Evolutionary conservation across 2,888 invertebrate species (phyloP).

Genomic region (Drosophila nr. fundita): DNA sequence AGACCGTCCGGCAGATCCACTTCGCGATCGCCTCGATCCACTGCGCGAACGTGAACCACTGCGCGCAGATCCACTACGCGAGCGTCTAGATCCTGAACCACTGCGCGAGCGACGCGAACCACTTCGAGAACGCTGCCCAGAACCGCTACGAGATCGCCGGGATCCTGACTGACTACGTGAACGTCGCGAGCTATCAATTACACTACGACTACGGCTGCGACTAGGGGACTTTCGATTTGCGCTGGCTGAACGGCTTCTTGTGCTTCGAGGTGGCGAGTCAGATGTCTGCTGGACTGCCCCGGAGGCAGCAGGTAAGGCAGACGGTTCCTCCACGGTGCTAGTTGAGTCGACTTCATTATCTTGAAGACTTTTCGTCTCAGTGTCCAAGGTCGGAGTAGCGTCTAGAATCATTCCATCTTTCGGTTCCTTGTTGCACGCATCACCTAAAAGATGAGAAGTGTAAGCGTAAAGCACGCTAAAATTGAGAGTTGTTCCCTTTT

Average conservation of each 20-base stretch:
- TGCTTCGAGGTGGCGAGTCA: conserved; percentile 30
- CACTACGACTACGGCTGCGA: conserved; percentile 43
- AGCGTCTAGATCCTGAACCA: conserved; percentile 62
- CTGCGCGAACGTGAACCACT: conserved; percentile 58
- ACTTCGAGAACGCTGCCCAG: conserved; percentile 37
- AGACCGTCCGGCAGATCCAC: conserved; percentile 63
- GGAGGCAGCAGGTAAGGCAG: not conserved
- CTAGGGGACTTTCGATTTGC: conserved; percentile 74
- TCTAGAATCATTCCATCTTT: conserved; percentile 23
- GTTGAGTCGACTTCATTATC: conserved; percentile 56
- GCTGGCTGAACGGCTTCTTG: conserved; percentile 67
- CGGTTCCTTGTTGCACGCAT: conserved; percentile 19
- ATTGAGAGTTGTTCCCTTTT: conserved; percentile 12
- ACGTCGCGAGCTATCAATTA: conserved; percentile 47
- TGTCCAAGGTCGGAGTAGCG: not conserved
- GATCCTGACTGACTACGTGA: conserved; percentile 71
- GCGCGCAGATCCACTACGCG: conserved; percentile 60
- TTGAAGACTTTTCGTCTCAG: conserved; percentile 31
- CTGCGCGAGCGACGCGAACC: conserved; percentile 56
- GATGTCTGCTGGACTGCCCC: conserved; percentile 15
- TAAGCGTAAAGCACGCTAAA: conserved; percentile 38
- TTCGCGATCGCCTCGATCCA: conserved; percentile 61
- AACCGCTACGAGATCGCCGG: conserved; percentile 52
- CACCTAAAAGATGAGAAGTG: conserved; percentile 37
- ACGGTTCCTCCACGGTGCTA: conserved; percentile 24